Conservation (phyloP, 1,140 invertebrate species). For the Rhopalosiphum padi region DNA sequence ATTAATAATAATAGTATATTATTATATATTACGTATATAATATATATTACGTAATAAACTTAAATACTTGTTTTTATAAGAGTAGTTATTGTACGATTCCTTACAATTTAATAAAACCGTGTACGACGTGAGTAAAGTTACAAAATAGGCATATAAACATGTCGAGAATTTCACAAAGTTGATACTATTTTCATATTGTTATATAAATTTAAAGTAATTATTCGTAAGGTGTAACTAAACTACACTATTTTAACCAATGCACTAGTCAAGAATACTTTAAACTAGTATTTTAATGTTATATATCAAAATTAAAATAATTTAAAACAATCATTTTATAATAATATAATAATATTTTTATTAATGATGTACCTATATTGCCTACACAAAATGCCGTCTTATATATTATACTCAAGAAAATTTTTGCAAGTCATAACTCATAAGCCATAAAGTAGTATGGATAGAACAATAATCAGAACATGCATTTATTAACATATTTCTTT, state of each 20-base stretch:
- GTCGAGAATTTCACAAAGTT: background rate
- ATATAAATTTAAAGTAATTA: background rate
- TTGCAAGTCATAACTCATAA: background rate
- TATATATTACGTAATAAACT: no score
- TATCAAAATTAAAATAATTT: background rate
- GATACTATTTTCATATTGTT: background rate
- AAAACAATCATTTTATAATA: background rate
- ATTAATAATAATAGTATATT: no score
- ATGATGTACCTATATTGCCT: background rate
- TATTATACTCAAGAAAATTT: background rate
- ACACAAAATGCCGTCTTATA: background rate
- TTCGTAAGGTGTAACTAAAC: background rate
- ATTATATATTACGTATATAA: no score
- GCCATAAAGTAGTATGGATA: background rate
- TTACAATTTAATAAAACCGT: background rate
- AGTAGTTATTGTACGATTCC: background rate
- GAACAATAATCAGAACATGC: background rate
- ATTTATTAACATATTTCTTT: background rate
- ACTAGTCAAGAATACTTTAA: no score
- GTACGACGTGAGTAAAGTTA: background rate
- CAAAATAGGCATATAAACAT: background rate
- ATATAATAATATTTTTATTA: background rate
- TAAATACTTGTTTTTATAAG: no score
- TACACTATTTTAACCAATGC: background rate
- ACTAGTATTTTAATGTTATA: no score